Conservation (phyloP, 2,797 vertebrate genomes). For the Dermochelys coriacea region DNA sequence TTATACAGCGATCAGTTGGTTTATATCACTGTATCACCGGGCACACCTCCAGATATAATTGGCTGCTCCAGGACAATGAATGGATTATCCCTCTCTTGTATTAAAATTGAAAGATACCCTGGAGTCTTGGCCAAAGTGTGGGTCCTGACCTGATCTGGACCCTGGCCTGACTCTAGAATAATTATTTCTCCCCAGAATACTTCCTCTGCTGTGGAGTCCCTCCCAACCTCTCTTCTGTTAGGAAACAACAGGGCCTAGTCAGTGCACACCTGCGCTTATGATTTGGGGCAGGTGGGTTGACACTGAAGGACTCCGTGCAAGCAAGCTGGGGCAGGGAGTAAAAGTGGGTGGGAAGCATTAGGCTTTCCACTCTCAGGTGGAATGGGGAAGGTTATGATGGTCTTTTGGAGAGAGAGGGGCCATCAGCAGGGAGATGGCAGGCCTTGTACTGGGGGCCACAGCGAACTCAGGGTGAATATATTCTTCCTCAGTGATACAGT, state of each 20-base stretch:
- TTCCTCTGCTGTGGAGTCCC: not conserved
- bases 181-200: not conserved
- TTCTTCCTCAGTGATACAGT: not conserved
- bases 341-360: not conserved
- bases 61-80: not conserved
- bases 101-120: not conserved
- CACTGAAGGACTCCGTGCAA: not conserved
- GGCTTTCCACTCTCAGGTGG: not conserved
- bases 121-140: not conserved
- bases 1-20: not conserved
- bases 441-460: not conserved
- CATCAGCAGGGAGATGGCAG: not conserved
- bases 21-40: not conserved
- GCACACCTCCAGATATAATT: not conserved
- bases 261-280: not conserved
- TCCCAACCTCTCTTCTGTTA: not conserved
- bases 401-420: not conserved
- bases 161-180: not conserved
- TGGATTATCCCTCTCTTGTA: not conserved
- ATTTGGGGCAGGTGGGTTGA: not conserved
- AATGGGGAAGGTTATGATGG: not conserved
- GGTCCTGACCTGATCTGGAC: not conserved
- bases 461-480: not conserved
- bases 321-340: not conserved
- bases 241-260: not conserved